phyloP scores from a whole-genome alignment of 2,797 vertebrate genomes.

The Linurgus olivaceus region DNA sequence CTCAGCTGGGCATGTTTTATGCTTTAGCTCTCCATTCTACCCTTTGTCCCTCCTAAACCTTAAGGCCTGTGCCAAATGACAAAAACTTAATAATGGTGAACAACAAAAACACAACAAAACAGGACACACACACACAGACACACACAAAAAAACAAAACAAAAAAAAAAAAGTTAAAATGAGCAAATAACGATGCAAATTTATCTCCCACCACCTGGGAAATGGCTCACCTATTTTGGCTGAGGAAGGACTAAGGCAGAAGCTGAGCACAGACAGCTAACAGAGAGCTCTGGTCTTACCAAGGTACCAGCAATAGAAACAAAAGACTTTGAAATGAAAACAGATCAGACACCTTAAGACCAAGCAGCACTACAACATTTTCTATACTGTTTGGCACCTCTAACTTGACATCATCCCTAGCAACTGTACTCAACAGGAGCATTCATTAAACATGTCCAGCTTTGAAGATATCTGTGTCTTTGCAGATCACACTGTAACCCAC shows the following conservation, averaged over 20 bases:
- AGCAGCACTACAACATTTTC: rapidly evolving
- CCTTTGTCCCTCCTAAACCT: not conserved
- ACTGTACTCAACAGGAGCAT: not conserved
- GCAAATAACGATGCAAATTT: not conserved
- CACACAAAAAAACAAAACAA: not conserved
- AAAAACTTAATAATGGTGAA: not conserved
- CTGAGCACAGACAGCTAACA: not conserved
- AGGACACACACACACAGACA: not conserved
- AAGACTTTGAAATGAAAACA: not conserved
- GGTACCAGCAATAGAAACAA: not conserved
- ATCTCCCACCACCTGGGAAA: not conserved
- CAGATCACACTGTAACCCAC: not conserved
- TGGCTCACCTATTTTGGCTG: not conserved
- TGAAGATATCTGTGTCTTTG: not conserved
- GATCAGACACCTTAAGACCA: not conserved
- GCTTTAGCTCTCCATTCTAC: not conserved
- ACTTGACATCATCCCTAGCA: not conserved
- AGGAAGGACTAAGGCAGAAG: not conserved
- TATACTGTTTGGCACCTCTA: not conserved
- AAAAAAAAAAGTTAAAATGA: not conserved
- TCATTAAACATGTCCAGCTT: not conserved
- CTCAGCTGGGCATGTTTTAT: not conserved
- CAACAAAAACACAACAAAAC: not conserved
- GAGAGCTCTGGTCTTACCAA: not conserved
- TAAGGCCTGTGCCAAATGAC: not conserved